Evolutionary conservation across 2,797 vertebrate species (phyloP), one percentile per base, ranked within the genome.

Genomic region (Galaxias olidus): DNA sequence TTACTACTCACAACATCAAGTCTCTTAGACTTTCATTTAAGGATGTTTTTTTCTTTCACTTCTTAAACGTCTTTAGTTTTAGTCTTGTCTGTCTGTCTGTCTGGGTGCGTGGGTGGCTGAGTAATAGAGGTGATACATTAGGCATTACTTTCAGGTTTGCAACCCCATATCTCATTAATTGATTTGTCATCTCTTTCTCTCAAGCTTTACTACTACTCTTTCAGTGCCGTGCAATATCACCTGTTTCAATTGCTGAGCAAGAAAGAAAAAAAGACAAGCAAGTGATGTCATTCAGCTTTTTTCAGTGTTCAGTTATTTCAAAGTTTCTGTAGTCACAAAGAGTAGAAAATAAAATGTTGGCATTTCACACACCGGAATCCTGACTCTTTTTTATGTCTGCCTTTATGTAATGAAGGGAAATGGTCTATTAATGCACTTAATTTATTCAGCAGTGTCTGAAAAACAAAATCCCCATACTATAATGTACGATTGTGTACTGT

Each of bases 341-440:
- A 94, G 92, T 97, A 97, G 94, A 96, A 93, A 98, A 97, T 97
- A 97, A 97, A 97, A 91, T 90, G 94, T 95, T 97, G 95, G 94
- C 92, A 94, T 96, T 96, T 97, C 94, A 96, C 96, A 91, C 95
- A 94, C 93, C 92, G 94, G 94, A 90, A 92, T 91, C 84, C 87
- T 86, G 91, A 81, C 69, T 90, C 81, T 74, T 83, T 61, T 87
- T 50, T 56, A 75, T 58, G 66, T 72, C 84, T 87, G 87, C 19
- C 63, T 30, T 48, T 17, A 62, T 61, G 65, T 14, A 69, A 62
- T 72, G 45, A 42, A 19, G 41, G 20, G 77, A 80, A 79, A 71
- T 65, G 17, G 75, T 80, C 65, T 82, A 69, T n/a, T 72, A 70
- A 68, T 66, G 59, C 53, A 69, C 70, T 47, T 67, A 71, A 78